Conservation (phyloP, 1,140 invertebrate genomes). For the Agraylea sexmaculata region DNA sequence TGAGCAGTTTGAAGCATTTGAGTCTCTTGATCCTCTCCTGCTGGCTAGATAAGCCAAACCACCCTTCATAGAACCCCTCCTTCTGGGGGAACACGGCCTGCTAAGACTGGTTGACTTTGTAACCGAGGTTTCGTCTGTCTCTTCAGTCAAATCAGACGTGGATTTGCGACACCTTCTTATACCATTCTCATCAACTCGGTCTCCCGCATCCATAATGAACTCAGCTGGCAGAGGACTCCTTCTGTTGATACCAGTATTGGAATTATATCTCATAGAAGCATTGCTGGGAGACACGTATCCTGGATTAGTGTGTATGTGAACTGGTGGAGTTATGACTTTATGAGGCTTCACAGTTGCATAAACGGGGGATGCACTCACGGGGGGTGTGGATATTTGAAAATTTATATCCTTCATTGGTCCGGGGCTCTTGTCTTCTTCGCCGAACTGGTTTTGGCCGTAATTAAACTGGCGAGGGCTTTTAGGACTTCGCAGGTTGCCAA, state of each 20-base stretch:
- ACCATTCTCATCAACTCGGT: conserved; percentile 31
- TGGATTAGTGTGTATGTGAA: conserved; percentile 39
- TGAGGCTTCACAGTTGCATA: background rate
- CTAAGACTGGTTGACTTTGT: conserved; percentile 49
- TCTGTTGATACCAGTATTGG: conserved; percentile 34
- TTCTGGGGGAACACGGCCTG: conserved; percentile 42
- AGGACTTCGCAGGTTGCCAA: conserved; percentile 32
- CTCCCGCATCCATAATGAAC: conserved; percentile 21
- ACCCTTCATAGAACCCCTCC: conserved; percentile 50
- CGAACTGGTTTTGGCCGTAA: conserved; percentile 32
- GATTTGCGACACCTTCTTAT: conserved; percentile 48
- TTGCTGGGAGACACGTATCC: conserved; percentile 39
- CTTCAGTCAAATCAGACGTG: conserved; percentile 60
- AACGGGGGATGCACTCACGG: conserved; percentile 5
- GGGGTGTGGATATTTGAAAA: conserved; percentile 25
- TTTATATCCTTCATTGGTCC: conserved; percentile 19
- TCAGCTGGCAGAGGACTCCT: conserved; percentile 32
- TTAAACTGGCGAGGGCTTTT: conserved; percentile 38
- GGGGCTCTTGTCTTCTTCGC: conserved; percentile 30
- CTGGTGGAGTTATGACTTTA: conserved; percentile 31
- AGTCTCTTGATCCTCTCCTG: conserved; percentile 55
- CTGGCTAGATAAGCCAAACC: conserved; percentile 65
- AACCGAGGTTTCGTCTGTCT: conserved; percentile 46
- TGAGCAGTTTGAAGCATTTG: conserved; percentile 43
- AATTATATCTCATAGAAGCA: conserved; percentile 32